These are phyloP conservation scores for Fragum fragum DNA, from an alignment of 2,888 invertebrate genomes.

Conservation along the genomic window DNA sequence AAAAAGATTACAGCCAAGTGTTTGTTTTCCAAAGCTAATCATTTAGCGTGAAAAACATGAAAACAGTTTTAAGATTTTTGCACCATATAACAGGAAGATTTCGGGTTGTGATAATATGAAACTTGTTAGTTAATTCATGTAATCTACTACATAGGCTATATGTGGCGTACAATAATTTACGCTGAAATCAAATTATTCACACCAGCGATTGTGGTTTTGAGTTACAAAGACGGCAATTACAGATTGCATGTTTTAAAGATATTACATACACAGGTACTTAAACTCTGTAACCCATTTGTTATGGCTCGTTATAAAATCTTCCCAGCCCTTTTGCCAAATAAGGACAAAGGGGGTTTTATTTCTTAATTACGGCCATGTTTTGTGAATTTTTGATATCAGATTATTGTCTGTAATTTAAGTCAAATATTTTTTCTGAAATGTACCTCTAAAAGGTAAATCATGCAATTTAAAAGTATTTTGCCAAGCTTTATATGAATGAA, in stretches of 20 bases:
- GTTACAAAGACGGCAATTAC: constrained; percentile 21
- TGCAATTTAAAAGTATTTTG: too few species aligned
- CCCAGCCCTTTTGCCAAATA: constrained; percentile 1
- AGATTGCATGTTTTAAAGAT: constrained; percentile 21
- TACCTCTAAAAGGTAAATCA: not conserved
- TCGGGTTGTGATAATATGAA: not conserved
- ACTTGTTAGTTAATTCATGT: not conserved
- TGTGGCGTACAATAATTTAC: constrained; percentile 10
- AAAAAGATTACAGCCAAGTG: too few species aligned
- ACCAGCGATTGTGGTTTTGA: constrained; percentile 19
- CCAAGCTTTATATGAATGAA: too few species aligned
- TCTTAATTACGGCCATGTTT: not conserved
- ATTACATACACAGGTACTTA: constrained; percentile 14
- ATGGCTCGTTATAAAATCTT: not conserved
- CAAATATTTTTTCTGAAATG: not conserved
- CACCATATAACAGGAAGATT: not conserved
- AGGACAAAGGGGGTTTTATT: not conserved
- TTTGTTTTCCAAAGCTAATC: too few species aligned
- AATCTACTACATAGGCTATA: not conserved
- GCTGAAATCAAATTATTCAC: constrained; percentile 27
- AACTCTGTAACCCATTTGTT: constrained; percentile 6
- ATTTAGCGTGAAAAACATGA: not conserved
- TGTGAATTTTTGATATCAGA: constrained; percentile 9
- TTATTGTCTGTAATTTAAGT: not conserved
- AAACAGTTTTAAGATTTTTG: not conserved